phyloP scores from a whole-genome alignment of 2,797 vertebrate genomes.

The Helostoma temminkii region DNA sequence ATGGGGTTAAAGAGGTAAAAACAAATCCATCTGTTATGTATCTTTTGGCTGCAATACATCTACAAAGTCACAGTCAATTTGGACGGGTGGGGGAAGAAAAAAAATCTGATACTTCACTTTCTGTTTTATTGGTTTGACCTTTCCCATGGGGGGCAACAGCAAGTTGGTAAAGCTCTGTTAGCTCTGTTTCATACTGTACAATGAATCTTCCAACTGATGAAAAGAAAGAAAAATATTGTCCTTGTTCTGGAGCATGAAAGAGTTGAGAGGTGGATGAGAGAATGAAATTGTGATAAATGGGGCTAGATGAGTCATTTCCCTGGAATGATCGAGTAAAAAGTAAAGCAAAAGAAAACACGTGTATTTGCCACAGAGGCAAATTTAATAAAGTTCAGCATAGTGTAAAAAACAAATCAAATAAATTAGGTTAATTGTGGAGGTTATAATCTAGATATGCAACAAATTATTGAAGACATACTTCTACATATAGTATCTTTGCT shows the following conservation, averaged over 20 bases:
- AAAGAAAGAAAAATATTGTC: not conserved
- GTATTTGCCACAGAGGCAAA: conserved; percentile 31
- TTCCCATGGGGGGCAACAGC: conserved; percentile 20
- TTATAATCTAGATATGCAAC: not conserved
- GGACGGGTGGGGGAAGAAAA: not conserved
- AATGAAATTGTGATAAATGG: conserved; percentile 32
- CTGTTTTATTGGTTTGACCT: not conserved
- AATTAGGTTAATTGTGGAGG: not conserved
- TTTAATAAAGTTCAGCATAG: conserved; percentile 37
- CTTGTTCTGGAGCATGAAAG: conserved; percentile 36
- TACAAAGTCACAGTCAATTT: conserved; percentile 1
- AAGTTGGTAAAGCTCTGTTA: conserved; percentile 15
- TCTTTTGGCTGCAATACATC: conserved; percentile 16
- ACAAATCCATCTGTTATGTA: not conserved
- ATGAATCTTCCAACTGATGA: conserved; percentile 30
- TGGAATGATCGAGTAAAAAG: conserved; percentile 41
- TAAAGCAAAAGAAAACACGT: conserved; percentile 38
- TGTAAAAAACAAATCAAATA: not conserved
- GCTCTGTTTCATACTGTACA: conserved; percentile 32
- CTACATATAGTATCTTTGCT: not conserved
- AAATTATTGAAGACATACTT: not conserved
- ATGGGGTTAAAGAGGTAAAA: not conserved
- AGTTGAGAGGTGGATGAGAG: conserved; percentile 16
- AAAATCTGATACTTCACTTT: not conserved
- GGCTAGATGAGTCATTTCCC: conserved; percentile 56